phyloP scores from a whole-genome alignment of 2,113 vertebrate species.

The Castor canadensis region DNA sequence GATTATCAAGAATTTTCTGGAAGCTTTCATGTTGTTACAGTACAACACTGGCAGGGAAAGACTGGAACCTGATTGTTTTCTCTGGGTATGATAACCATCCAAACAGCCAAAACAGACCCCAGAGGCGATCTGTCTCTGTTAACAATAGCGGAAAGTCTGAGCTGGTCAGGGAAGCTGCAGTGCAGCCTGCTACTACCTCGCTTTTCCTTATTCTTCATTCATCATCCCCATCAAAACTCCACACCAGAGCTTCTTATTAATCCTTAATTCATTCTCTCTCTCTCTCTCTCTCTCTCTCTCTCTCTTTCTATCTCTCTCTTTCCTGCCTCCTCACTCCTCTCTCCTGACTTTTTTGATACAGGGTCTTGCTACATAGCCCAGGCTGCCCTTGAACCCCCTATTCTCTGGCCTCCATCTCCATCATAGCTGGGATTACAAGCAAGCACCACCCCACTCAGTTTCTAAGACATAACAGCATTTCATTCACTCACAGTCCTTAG shows the following conservation, averaged over 20 bases:
- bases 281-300: no score
- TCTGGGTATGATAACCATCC: not conserved
- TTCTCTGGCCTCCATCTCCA: no score
- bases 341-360: no score
- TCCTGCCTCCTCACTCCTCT: no score
- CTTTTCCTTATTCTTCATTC: not conserved
- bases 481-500: not conserved
- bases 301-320: no score
- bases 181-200: not conserved
- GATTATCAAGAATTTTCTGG: slow-evolving; percentile 23
- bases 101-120: not conserved
- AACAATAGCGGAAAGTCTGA: not conserved
- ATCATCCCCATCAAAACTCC: not conserved
- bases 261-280: not conserved
- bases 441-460: not conserved
- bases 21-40: not conserved
- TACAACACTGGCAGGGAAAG: not conserved
- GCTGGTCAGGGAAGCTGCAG: not conserved
- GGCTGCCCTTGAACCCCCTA: no score
- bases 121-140: not conserved
- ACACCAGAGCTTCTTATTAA: not conserved
- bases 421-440: no score
- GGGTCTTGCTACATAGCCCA: no score
- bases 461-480: not conserved
- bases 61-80: slow-evolving; percentile 15